Evolutionary conservation across 1,140 invertebrate genomes (phyloP).

Genomic region (Colletes gigas): DNA sequence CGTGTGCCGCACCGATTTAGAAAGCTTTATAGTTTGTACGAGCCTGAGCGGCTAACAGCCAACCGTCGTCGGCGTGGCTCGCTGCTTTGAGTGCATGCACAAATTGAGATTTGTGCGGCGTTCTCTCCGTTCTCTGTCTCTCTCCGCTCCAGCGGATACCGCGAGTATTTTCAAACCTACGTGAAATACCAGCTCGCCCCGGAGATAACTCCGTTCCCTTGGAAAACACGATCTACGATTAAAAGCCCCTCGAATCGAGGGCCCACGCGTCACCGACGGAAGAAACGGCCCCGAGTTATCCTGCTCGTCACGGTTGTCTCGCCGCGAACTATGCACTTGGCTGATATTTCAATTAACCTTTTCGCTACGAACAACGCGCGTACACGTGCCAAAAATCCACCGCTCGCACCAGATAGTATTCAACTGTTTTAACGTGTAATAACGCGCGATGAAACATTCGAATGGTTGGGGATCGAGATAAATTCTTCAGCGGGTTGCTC

Average conservation of each 20-base stretch:
- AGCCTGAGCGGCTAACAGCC: constrained; percentile 52
- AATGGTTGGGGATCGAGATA: constrained; percentile 3
- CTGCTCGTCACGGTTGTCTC: no score
- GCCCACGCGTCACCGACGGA: neutral
- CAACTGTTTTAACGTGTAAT: no score
- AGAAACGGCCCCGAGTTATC: neutral
- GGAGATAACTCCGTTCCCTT: neutral
- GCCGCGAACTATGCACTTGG: neutral
- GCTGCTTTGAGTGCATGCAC: constrained; percentile 29
- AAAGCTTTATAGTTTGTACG: constrained; percentile 79
- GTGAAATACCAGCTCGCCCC: neutral
- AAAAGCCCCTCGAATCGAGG: neutral
- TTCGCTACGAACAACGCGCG: no score
- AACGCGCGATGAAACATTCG: neutral
- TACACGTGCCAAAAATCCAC: no score
- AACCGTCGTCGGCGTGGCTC: constrained; percentile 54
- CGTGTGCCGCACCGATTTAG: constrained; percentile 78
- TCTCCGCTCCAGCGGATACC: neutral
- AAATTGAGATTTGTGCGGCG: constrained; percentile 43
- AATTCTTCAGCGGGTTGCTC: neutral
- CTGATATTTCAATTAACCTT: no score
- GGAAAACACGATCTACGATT: neutral
- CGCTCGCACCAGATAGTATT: no score
- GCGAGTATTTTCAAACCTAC: constrained; percentile 7
- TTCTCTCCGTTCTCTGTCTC: neutral